These are phyloP conservation scores for Catocala nupta DNA, from an alignment of 2,888 invertebrate species.

Conservation along the genomic window DNA sequence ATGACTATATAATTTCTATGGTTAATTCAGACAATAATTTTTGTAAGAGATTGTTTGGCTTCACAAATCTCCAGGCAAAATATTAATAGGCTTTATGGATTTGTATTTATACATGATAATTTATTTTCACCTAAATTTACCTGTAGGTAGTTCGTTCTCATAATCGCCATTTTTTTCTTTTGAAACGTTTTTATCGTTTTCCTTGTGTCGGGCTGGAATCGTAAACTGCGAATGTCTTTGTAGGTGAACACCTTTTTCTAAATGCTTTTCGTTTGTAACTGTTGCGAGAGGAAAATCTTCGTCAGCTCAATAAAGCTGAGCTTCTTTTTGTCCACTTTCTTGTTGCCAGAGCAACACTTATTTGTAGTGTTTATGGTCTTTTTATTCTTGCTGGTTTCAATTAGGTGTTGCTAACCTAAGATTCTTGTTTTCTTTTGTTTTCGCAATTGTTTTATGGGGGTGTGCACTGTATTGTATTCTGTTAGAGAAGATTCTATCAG, in stretches of 20 bases:
- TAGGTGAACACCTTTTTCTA: slow-evolving; percentile 51
- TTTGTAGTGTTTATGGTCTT: slow-evolving; percentile 28
- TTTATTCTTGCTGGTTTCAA: slow-evolving; percentile 31
- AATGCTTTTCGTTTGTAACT: slow-evolving; percentile 41
- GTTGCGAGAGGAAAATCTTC: slow-evolving; percentile 46
- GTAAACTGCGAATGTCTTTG: slow-evolving; percentile 62
- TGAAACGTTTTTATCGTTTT: slow-evolving; percentile 60
- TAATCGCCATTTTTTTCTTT: slow-evolving; percentile 50
- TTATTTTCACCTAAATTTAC: slow-evolving; percentile 6
- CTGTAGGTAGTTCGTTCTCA: slow-evolving; percentile 7
- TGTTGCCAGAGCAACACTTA: slow-evolving; percentile 19
- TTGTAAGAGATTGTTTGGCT: too few relatives aligned
- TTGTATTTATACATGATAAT: background rate
- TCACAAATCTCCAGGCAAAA: too few relatives aligned
- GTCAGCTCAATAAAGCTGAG: slow-evolving; percentile 33
- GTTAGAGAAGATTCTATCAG: too few relatives aligned
- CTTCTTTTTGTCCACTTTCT: slow-evolving; percentile 26
- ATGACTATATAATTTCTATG: too few relatives aligned
- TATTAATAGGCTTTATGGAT: too few relatives aligned
- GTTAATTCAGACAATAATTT: too few relatives aligned
- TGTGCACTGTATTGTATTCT: background rate
- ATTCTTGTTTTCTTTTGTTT: background rate
- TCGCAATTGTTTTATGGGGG: background rate
- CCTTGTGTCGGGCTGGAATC: slow-evolving; percentile 57
- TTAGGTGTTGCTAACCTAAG: slow-evolving; percentile 18